Evolutionary conservation across 2,888 invertebrate species (phyloP).

Genomic region (Lumbricus terrestris): DNA sequence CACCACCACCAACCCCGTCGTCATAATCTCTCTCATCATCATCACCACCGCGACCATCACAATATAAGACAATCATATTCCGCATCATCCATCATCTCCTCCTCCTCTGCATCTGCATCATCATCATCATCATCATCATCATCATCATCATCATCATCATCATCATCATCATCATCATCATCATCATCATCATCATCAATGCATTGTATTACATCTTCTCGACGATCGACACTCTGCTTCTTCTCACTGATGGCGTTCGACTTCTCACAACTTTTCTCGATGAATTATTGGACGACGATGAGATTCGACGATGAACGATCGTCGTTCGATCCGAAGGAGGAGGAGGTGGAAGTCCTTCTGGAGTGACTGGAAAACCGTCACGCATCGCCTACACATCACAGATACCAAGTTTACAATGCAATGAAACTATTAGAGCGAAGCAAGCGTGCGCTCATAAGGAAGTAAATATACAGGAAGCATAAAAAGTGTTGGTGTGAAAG

Average conservation of each 20-base stretch:
- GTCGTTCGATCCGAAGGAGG: not conserved
- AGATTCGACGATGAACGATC: not conserved
- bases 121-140: no score
- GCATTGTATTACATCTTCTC: slow-evolving; percentile 3
- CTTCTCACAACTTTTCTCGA: not conserved
- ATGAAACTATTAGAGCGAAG: not conserved
- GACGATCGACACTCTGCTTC: not conserved
- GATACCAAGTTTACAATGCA: not conserved
- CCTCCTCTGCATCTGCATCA: no score
- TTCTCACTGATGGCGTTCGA: slow-evolving; percentile 7
- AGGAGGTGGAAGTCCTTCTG: not conserved
- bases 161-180: no score
- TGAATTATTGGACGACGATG: not conserved
- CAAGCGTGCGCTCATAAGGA: no score
- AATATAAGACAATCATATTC: no score
- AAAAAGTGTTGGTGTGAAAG: not conserved
- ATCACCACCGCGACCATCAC: not conserved
- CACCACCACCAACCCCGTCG: no score
- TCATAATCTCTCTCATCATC: not conserved
- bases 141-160: no score
- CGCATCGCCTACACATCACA: not conserved
- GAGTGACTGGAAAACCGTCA: not conserved
- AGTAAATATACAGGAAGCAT: not conserved
- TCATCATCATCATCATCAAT: no score
- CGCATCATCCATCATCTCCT: no score